Conservation (phyloP, 2,113 vertebrate genomes). For the Cyprinodon variegatus region DNA sequence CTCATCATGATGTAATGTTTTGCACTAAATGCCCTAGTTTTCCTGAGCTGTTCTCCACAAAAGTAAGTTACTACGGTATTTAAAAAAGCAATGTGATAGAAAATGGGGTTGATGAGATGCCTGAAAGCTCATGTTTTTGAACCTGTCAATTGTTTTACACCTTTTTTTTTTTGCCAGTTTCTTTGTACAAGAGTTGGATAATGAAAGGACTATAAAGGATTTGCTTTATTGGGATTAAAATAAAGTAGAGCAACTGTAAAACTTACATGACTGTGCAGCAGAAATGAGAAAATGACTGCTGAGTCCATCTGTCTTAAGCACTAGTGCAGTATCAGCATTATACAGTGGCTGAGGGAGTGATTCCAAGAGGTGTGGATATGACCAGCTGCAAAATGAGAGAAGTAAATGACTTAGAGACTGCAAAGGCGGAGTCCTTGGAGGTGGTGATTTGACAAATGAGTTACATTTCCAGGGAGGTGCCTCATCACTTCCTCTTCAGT, state of each 20-base stretch:
- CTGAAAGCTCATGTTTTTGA: not conserved
- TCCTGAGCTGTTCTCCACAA: not conserved
- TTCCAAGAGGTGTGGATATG: not conserved
- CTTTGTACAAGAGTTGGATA: not conserved
- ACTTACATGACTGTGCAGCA: not conserved
- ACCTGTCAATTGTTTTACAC: not conserved
- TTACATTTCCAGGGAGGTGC: not conserved
- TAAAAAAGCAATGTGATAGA: not conserved
- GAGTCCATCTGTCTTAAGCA: not conserved
- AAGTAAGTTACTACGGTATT: not conserved
- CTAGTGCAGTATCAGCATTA: not conserved
- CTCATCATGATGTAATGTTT: no score
- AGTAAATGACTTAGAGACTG: not conserved
- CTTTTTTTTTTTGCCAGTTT: not conserved
- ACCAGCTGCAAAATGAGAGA: not conserved
- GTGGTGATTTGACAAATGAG: not conserved
- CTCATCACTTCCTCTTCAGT: not conserved
- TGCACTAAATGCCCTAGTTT: no score
- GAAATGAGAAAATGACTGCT: not conserved
- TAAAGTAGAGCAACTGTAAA: not conserved
- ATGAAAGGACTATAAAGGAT: not conserved
- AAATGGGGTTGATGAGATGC: not conserved
- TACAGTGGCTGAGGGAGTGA: not conserved
- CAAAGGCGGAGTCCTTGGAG: not conserved
- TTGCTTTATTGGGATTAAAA: not conserved